A percentile compares a stretch with the other conserved stretches of the same genome.
phyloP scores from a whole-genome alignment of 2,113 vertebrate species.

The Melospiza georgiana region DNA sequence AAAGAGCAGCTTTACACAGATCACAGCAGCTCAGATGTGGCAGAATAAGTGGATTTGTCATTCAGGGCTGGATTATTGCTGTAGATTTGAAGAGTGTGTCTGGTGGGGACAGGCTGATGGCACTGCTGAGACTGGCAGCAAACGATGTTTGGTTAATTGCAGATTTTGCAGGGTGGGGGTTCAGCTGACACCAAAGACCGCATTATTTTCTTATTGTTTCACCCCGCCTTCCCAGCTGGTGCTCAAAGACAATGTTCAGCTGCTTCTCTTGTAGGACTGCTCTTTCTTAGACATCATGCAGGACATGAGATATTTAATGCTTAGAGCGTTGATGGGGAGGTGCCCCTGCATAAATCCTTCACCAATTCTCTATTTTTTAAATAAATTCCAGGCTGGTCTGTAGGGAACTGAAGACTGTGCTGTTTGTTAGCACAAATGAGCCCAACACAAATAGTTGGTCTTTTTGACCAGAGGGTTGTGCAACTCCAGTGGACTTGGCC shows the following conservation, averaged over 20 bases:
- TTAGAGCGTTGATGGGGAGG: background rate
- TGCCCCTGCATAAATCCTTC: background rate
- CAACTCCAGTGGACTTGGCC: background rate
- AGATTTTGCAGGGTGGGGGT: background rate
- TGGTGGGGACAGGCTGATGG: background rate
- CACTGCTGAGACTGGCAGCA: background rate
- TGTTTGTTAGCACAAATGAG: background rate
- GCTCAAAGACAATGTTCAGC: background rate
- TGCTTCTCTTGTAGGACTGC: background rate
- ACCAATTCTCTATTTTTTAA: background rate
- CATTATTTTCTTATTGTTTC: background rate
- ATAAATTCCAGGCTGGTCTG: background rate
- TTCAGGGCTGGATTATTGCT: background rate
- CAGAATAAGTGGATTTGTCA: background rate
- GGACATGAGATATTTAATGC: background rate
- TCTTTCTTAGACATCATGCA: background rate
- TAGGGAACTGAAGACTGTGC: background rate
- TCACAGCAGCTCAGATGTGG: rapidly evolving
- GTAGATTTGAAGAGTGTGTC: background rate
- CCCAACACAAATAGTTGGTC: background rate
- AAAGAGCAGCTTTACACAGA: background rate
- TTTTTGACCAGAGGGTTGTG: background rate
- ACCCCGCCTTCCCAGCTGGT: background rate
- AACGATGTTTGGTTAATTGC: background rate
- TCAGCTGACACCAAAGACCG: background rate